Base-by-base conservation (phyloP, 2,797 vertebrate genomes). In the Perodicticus potto region DNA sequence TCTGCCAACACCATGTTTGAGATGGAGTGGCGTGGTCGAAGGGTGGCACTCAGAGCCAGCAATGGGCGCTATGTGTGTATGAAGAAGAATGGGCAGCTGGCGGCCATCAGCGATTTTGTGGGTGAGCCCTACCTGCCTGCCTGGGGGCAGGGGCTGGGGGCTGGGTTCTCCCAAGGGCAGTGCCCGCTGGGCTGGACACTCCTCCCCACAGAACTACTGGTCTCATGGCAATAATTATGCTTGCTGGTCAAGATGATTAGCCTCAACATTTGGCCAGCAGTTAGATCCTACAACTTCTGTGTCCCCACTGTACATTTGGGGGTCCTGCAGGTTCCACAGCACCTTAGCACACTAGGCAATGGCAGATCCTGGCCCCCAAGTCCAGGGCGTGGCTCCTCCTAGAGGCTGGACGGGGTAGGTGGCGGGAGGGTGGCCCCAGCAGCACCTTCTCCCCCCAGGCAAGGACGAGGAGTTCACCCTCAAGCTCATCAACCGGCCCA, bases 81-180 rank as follows among this genome's bases (percentile, higher is more conserved):
- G 95, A 99, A 99, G 98, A 99, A 99, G 98, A 99, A 99, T 0
- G 99, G 99, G 65, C 99, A 99, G 98, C 99, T 99, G 94, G 99
- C 99, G 0, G 99, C 99, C 0, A 98, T 99, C 98, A 99, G 99
- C 0, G 99, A 99, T 27, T 89, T 98, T 2, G 99, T 99, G 78
- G 99, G 99, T 99, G 97, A 99, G 95, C 4, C 0, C 27, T 3
- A 67, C 23, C 32, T 25, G 12, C 37, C 17, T 0, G 77, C 25
- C n/a, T 5, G 1, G 55, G 14, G 29, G 34, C 12, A 3, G 4
- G 25, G 40, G 11, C 27, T 4, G n/a, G 57, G 70, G 67, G 32
- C 40, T 13, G 25, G 65, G 32, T 4, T 11, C 63, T 37, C 65
- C 27, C 16, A 1, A 17, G n/a, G 25, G 3, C 20, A 11, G 14